Evolutionary conservation across 2,797 vertebrate species (phyloP), one percentile per base, ranked within the genome.

Genomic region (Caiman crocodilus): DNA sequence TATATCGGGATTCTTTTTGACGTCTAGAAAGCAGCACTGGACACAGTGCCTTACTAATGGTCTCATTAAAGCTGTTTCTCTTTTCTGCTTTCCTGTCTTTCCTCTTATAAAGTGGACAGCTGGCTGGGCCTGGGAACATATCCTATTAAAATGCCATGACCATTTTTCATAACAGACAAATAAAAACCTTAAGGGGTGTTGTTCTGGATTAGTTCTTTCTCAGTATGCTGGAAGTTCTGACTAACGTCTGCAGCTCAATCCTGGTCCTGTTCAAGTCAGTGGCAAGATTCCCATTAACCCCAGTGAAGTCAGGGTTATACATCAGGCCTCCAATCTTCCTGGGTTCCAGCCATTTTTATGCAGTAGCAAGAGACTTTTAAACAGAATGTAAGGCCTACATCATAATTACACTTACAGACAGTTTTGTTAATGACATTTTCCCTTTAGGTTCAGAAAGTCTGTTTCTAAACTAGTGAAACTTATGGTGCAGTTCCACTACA

Each of bases 351-450:
- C 26, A 57, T 6, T 50, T 84, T 15, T 35, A 21, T 59, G 26
- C 26, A 56, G 5, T 65, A 55, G 23, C 18, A 20, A 12, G 3
- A 32, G n/a, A 5, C 65, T 35, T 69, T 69, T 32, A 30, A 69
- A 69, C 26, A 42, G 25, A 58, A 55, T 55, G 3, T 35, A 60
- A 65, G 63, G 58, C 78, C 63, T 81, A 21, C 58, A 82, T 35
- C 60, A 85, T 59, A 59, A 57, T 84, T 79, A 23, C 35, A 87
- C 42, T 81, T 77, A 58, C 26, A 88, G 77, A 35, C 82, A 79
- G 23, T 76, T 23, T 91, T 78, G 79, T 55, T 82, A 73, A 85
- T 81, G 79, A 5, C 79, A 87, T 96, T 85, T 83, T 74, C 89
- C 71, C 65, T 76, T 82, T 85, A 91, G 65, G 91, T 61, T 75